A percentile compares a stretch with the other conserved stretches of the same genome.
phyloP scores from a whole-genome alignment of 2,113 vertebrate genomes.

The Pongo pygmaeus region DNA sequence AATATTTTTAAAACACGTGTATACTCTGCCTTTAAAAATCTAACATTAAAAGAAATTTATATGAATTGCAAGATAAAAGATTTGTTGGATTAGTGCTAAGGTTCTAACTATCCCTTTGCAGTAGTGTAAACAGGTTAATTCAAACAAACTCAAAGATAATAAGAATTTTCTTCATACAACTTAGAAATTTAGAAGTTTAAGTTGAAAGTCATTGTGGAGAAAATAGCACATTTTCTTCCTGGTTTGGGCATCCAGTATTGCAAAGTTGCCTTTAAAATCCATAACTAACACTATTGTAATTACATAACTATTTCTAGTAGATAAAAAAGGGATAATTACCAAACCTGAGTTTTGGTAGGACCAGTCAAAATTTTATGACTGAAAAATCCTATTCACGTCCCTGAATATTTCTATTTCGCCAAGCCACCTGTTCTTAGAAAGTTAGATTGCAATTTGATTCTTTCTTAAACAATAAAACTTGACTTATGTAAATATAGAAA shows the following conservation, averaged over 20 bases:
- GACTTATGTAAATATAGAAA: not conserved
- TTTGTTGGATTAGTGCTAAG: not conserved
- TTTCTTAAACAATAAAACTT: not conserved
- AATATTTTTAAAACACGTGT: not conserved
- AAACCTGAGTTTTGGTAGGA: not conserved
- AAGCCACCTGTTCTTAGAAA: slow-evolving; percentile 12
- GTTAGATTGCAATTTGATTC: not conserved
- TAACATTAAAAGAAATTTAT: not conserved
- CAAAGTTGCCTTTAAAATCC: slow-evolving; percentile 1
- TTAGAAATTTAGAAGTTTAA: not conserved
- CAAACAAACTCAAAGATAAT: not conserved
- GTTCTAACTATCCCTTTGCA: not conserved
- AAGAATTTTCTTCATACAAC: not conserved
- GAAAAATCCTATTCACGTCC: not conserved
- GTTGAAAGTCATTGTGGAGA: not conserved
- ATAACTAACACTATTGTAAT: not conserved
- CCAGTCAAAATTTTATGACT: slow-evolving; percentile 22
- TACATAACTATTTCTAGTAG: not conserved
- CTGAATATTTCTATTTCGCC: not conserved
- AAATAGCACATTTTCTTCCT: not conserved
- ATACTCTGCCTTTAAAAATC: slow-evolving; percentile 1
- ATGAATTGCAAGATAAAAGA: not conserved
- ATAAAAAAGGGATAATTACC: not conserved
- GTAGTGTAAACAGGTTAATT: not conserved
- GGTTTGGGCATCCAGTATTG: not conserved